Evolutionary conservation across 2,888 invertebrate genomes (phyloP), one percentile per base, ranked within the genome.

Genomic region (Orthonevra nobilis): DNA sequence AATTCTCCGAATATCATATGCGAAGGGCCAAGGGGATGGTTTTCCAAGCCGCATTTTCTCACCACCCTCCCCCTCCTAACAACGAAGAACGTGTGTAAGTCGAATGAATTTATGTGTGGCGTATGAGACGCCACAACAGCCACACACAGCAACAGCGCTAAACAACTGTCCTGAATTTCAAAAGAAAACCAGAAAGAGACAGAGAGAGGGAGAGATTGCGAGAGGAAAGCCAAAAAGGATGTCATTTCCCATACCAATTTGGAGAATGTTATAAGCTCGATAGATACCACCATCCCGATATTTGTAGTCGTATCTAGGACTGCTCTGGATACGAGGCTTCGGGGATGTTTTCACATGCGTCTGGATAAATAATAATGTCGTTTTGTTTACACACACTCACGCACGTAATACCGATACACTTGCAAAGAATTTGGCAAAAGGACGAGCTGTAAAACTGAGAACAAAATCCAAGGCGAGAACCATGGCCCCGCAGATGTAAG

Each of bases 191-290:
- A n/a, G n/a, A n/a, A n/a, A n/a, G n/a, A n/a, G n/a, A n/a, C n/a
- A n/a, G n/a, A n/a, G n/a, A n/a, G n/a, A n/a, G n/a, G n/a, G n/a
- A n/a, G n/a, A n/a, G n/a, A n/a, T n/a, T n/a, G n/a, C n/a, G n/a
- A n/a, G n/a, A n/a, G n/a, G n/a, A 69, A 50, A 17, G 40, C 50
- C 42, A 61, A 40, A 77, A 77, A 72, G 60, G 66, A 38, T 73
- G 79, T 68, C 66, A 79, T 73, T 73, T 72, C 60, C 54, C 56
- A 66, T 79, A 68, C 48, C 66, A 79, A 79, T 73, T 79, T 79
- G 79, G 42, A 36, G n/a, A 79, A 79, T 73, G 73, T 79, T 79
- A 79, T 79, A 73, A 79, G 61, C 73, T 34, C 46, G 54, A 61
- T 61, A 73, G 66, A 61, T 70, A 66, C 36, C 38, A 40, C 26